Percentiles rank a stretch among this genome's conserved stretches.
Conservation (phyloP, 2,113 vertebrate genomes). For the Melanerpes aurifrons region DNA sequence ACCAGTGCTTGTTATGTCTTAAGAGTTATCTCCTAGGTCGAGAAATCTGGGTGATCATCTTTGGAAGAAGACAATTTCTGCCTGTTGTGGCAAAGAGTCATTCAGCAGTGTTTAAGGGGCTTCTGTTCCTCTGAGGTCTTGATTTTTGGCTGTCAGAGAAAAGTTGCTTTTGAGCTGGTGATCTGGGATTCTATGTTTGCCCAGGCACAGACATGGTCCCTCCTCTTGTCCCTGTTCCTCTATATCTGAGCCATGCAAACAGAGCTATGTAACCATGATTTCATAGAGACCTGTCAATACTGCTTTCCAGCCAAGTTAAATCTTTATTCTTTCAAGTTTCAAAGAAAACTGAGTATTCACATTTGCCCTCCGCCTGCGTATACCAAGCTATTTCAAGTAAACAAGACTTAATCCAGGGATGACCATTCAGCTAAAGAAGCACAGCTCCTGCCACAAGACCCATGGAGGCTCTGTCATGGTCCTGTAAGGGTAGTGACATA, state of each 20-base stretch:
- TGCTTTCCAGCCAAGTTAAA: not conserved
- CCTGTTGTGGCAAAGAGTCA: not conserved
- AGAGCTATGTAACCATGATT: not conserved
- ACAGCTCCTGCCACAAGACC: not conserved
- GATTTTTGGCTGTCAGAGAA: not conserved
- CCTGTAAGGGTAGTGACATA: not conserved
- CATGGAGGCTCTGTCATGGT: fast-evolving
- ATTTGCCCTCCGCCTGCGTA: not conserved
- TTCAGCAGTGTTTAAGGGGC: not conserved
- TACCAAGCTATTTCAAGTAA: not conserved
- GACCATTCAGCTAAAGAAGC: not conserved
- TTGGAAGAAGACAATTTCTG: not conserved
- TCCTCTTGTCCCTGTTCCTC: not conserved
- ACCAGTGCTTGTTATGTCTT: not conserved
- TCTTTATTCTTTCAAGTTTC: not conserved
- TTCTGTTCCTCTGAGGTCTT: not conserved
- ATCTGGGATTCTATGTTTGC: not conserved
- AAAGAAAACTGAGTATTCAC: not conserved
- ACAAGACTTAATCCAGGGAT: not conserved
- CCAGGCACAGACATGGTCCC: not conserved
- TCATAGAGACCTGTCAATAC: not conserved
- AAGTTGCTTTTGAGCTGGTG: not conserved
- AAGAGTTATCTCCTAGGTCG: not conserved
- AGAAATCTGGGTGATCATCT: not conserved
- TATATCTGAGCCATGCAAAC: not conserved